Conservation (phyloP, 2,888 invertebrate genomes). For the Pyrochroa serraticornis region DNA sequence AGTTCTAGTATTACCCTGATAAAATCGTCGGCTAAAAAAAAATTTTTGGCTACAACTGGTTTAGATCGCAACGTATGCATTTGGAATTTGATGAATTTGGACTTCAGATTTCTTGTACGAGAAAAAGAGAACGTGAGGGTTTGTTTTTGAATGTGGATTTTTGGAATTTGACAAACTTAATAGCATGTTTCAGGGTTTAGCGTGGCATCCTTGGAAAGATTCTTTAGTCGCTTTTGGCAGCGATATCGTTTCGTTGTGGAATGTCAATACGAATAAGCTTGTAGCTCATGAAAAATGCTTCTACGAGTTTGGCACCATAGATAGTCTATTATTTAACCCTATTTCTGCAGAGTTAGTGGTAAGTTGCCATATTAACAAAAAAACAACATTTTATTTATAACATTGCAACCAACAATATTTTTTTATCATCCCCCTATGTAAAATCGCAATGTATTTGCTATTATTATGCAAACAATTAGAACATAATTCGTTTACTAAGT, state of each 20-base stretch:
- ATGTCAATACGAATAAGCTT: constrained; percentile 1
- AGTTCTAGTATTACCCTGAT: constrained; percentile 2
- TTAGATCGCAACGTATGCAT: not conserved
- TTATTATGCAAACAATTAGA: too few relatives aligned
- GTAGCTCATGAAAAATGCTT: not conserved
- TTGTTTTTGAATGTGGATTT: not conserved
- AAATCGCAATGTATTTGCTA: too few relatives aligned
- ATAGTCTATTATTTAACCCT: constrained; percentile 10
- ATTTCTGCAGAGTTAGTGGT: constrained; percentile 13
- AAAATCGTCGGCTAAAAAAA: constrained; percentile 1
- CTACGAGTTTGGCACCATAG: not conserved
- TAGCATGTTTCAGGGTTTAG: not conserved
- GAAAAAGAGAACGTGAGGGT: not conserved
- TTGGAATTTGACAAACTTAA: too few relatives aligned
- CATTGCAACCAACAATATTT: too few relatives aligned
- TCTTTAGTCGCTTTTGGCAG: constrained; percentile 4
- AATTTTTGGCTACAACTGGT: constrained; percentile 2
- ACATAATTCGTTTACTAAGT: too few relatives aligned
- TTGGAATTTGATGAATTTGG: not conserved
- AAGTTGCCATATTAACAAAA: too few relatives aligned
- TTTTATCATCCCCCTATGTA: too few relatives aligned
- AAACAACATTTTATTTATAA: too few relatives aligned
- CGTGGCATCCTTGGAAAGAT: constrained; percentile 20
- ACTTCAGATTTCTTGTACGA: not conserved
- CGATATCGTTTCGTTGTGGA: not conserved